Base-by-base conservation (phyloP, 2,113 vertebrate species). In the Equus quagga region DNA sequence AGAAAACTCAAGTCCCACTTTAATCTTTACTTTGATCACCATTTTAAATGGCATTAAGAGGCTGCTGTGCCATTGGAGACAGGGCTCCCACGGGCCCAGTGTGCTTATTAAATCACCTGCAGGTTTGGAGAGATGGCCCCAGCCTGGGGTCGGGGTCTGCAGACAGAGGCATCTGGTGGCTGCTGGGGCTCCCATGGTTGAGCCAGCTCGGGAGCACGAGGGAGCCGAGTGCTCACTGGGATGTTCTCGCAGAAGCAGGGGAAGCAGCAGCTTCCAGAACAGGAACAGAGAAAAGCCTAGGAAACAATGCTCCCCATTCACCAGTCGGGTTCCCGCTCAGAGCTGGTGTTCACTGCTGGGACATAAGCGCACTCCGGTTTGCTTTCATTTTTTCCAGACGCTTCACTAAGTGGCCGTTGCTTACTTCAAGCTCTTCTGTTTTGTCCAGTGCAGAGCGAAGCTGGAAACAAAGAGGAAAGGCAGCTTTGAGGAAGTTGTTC, bases 341-440 rank as follows among this genome's bases (percentile, higher is more conserved):
- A 73, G 24, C 81, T 10, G 44, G 60, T 2, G 56, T 91, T 97
- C 92, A 99, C 98, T 99, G 99, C 93, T 99, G 99, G 80, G 99
- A 99, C 91, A 99, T 97, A 56, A 99, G 98, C 2, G 99, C 99
- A 1, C 99, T 99, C 9, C 99, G 98, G 88, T 99, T 99, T 8
- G 99, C 99, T 97, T 99, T 99, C 98, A 99, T 99, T 98, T 99
- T 99, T 95, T 99, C 99, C 98, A 99, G 98, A 41, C 99, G 98
- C 98, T 99, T 99, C 69, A 99, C 98, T 33, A 99, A 98, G 97
- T 99, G 99, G 82, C 99, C 99, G 9, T 99, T 99, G 99, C 99
- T 99, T 7, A 99, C 99, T 98, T 99, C 99, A 0, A 99, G 99
- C 96, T 99, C 99, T 44, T 99, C 99, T 0, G 99, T 98, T 97